phyloP scores from a whole-genome alignment of 2,797 vertebrate species.

The Diglossa cyanea region DNA sequence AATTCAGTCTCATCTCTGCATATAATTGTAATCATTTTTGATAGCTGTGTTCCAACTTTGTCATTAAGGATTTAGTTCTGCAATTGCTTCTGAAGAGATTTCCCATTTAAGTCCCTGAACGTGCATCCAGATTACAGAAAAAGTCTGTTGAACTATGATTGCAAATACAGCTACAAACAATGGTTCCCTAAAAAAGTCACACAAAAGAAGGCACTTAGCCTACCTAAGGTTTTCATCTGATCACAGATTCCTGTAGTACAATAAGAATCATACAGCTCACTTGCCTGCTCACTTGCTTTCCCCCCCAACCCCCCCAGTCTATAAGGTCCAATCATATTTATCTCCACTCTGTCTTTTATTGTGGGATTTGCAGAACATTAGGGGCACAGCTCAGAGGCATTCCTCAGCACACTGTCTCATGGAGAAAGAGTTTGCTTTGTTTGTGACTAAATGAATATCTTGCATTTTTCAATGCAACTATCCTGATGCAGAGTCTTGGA shows the following conservation, averaged over 20 bases:
- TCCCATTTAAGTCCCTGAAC: not conserved
- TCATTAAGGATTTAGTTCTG: not conserved
- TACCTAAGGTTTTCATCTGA: not conserved
- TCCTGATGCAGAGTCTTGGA: not conserved
- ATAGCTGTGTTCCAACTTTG: not conserved
- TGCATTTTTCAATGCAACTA: not conserved
- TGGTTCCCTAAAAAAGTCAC: not conserved
- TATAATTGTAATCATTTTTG: not conserved
- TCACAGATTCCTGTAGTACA: not conserved
- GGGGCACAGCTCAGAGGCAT: not conserved
- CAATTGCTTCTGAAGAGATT: not conserved
- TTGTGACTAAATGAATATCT: not conserved
- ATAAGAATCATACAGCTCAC: not conserved
- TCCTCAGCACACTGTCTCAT: not conserved
- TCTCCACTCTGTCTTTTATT: not conserved
- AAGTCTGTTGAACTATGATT: not conserved
- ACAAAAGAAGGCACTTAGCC: not conserved
- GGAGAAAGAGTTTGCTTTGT: not conserved
- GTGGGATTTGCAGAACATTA: not conserved
- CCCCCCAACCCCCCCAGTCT: accelerated
- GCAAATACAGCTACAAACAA: not conserved
- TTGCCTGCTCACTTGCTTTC: not conserved
- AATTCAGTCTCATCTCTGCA: not conserved
- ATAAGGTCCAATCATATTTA: not conserved
- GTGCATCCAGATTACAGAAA: not conserved